Evolutionary conservation across 2,888 invertebrate species (phyloP), one percentile per base, ranked within the genome.

Genomic region (Nesidiocoris tenuis): DNA sequence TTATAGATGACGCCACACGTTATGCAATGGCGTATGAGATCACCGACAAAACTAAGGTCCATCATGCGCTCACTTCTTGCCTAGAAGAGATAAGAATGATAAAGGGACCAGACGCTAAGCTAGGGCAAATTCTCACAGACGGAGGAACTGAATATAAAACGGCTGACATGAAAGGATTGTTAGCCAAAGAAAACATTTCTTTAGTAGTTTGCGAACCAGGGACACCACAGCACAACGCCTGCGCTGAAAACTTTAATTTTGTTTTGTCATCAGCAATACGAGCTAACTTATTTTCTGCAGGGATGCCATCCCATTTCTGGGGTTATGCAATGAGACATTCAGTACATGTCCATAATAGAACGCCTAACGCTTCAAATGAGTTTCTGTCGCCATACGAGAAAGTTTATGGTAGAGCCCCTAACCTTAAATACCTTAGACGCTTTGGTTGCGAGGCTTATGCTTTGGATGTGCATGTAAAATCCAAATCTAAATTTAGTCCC

Each of bases 221-320:
- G 5, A 63, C 63, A 23, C 63, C 63, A 23, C 63, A 63, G 19
- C 63, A 63, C 23, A 63, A 63, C 22, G 63, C 21, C 22, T 55
- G 55, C 16, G 9, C 55, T 55, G 55, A 55, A 55, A 55, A 16
- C 9, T 55, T 55, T 9, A 55, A 55, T 16, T 55, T 55, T 9
- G 55, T 12, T 12, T 16, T 55, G 55, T 16, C 9, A 16, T 16
- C 9, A 16, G n/a, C 9, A 55, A 55, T 55, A 55, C 55, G 55
- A 55, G 55, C 55, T n/a, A n/a, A n/a, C n/a, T n/a, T n/a, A n/a
- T n/a, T n/a, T n/a, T n/a, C n/a, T n/a, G n/a, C n/a, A n/a, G n/a
- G n/a, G n/a, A n/a, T n/a, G n/a, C n/a, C n/a, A n/a, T n/a, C n/a
- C n/a, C n/a, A n/a, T n/a, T n/a, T n/a, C n/a, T n/a, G n/a, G n/a